Evolutionary conservation across 2,888 invertebrate genomes (phyloP).

Genomic region (Frankliniella intonsa): DNA sequence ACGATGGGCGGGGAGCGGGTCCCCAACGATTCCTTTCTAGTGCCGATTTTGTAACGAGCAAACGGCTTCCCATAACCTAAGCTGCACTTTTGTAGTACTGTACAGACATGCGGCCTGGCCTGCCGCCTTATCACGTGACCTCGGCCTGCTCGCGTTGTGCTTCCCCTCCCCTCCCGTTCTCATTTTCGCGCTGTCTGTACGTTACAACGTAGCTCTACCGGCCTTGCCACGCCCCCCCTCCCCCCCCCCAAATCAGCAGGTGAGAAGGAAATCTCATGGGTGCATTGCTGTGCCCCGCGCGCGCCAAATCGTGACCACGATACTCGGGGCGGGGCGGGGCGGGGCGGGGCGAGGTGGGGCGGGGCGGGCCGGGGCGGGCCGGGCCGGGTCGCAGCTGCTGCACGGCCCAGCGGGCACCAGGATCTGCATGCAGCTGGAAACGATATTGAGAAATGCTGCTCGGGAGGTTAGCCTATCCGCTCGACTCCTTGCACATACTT

Average conservation of each 20-base stretch:
- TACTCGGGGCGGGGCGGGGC: neutral
- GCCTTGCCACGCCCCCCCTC: neutral
- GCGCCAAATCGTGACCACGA: conserved; percentile 7
- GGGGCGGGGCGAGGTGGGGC: too few relatives aligned
- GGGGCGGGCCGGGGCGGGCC: neutral
- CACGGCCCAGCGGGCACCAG: neutral
- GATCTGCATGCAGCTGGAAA: too few relatives aligned
- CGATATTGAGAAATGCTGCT: too few relatives aligned
- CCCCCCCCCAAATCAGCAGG: neutral
- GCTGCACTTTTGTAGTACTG: neutral
- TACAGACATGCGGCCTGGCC: neutral
- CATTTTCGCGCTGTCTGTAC: neutral
- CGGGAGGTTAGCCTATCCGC: too few relatives aligned
- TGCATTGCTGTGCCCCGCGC: neutral
- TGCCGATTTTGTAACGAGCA: too few relatives aligned
- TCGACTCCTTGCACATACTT: too few relatives aligned
- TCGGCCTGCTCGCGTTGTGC: neutral
- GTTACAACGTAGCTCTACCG: too few relatives aligned
- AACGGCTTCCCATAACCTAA: too few relatives aligned
- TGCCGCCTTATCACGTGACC: neutral
- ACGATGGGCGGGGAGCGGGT: too few relatives aligned
- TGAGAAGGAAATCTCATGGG: conserved; percentile 17
- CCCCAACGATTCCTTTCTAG: too few relatives aligned
- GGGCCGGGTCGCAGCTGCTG: neutral
- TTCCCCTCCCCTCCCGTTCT: neutral